Percentiles rank a stretch among this genome's conserved stretches.
Evolutionary conservation across 2,797 vertebrate genomes (phyloP).

Genomic region (Botia almorhae): DNA sequence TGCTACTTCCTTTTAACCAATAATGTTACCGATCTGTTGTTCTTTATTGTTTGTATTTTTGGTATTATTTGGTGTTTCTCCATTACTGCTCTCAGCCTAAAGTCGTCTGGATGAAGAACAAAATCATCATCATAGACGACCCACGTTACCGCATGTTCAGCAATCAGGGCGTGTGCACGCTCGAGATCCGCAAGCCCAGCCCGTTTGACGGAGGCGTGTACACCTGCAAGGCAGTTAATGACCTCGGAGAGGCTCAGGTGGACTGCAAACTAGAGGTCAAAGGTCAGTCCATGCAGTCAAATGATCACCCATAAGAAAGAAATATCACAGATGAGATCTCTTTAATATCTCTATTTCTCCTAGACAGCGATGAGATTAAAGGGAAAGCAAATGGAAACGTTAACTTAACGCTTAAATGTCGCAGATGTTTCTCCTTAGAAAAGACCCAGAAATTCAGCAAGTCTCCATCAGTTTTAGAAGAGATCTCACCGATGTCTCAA

Average conservation of each 20-base stretch:
- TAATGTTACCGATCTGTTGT: background rate
- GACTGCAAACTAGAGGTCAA: slow-evolving; percentile 98
- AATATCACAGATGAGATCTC: no score
- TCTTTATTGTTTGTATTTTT: slow-evolving; percentile 1
- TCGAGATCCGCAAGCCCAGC: slow-evolving; percentile 97
- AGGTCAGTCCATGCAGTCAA: slow-evolving; percentile 80
- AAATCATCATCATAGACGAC: slow-evolving; percentile 89
- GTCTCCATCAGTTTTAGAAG: no score
- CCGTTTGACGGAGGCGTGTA: slow-evolving; percentile 94
- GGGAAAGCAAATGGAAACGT: no score
- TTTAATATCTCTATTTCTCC: no score
- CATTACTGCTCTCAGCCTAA: slow-evolving; percentile 81
- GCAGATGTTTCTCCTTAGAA: no score
- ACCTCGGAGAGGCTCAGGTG: slow-evolving; percentile 90
- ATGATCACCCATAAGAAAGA: background rate
- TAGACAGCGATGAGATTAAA: no score
- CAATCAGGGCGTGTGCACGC: slow-evolving; percentile 95
- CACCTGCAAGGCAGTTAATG: slow-evolving; percentile 90
- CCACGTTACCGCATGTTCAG: slow-evolving; percentile 97
- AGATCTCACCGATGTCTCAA: no score
- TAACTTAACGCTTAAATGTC: no score
- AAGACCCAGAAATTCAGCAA: no score
- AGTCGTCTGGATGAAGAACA: slow-evolving; percentile 99
- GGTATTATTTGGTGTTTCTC: background rate
- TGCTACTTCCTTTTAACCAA: background rate